Conservation (phyloP, 1,140 invertebrate species). For the Teleopsis dalmanni region DNA sequence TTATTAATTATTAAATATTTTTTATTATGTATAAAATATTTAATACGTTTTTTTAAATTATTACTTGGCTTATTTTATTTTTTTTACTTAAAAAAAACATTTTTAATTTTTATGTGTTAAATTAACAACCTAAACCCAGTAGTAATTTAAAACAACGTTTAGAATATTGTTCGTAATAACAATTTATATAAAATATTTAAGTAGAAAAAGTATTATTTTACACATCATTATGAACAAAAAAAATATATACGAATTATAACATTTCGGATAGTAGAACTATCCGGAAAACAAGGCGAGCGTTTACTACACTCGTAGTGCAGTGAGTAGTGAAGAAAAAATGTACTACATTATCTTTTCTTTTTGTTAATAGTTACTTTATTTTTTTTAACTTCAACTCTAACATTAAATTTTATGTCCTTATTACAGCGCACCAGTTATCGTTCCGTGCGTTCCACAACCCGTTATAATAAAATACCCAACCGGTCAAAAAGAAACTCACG, state of each 20-base stretch:
- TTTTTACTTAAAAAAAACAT: no score
- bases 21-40: no score
- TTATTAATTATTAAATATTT: no score
- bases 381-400: background rate
- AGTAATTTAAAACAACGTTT: no score
- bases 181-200: no score
- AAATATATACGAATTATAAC: background rate
- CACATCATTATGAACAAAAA: no score
- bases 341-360: background rate
- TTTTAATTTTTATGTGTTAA: no score
- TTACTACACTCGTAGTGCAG: background rate
- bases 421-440: slow-evolving; percentile 9
- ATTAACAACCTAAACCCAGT: no score
- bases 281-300: background rate
- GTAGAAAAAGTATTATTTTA: no score
- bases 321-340: background rate
- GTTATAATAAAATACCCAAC: slow-evolving; percentile 16
- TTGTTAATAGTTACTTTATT: background rate
- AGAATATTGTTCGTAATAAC: no score
- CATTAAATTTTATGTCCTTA: background rate
- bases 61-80: no score
- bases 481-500: slow-evolving; percentile 5
- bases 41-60: no score
- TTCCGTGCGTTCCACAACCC: slow-evolving; percentile 1
- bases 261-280: background rate